Percentiles rank a stretch among this genome's conserved stretches.
Evolutionary conservation across 2,888 invertebrate species (phyloP).

Genomic region (Zaprionus bogoriensis): DNA sequence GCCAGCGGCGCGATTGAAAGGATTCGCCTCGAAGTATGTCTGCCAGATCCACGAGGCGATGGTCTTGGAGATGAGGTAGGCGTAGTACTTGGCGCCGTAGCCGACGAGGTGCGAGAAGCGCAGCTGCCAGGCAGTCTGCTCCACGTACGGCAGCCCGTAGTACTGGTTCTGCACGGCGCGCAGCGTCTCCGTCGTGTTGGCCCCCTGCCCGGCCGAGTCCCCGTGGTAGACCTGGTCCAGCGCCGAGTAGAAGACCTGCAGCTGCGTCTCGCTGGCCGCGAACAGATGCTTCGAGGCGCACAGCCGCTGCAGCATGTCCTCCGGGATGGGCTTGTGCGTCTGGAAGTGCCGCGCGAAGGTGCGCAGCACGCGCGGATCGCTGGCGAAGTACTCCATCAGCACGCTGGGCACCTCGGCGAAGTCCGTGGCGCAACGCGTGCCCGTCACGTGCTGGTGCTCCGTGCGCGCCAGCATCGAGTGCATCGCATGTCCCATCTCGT

Average conservation of each 20-base stretch:
- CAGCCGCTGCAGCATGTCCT: constrained; percentile 90
- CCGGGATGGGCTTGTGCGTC: constrained; percentile 92
- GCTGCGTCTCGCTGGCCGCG: constrained; percentile 93
- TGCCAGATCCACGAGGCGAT: constrained; percentile 97
- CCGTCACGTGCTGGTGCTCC: constrained; percentile 97
- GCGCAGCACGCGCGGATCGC: constrained; percentile 91
- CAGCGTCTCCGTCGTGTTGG: constrained; percentile 88
- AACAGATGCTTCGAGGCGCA: constrained; percentile 94
- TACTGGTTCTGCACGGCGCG: constrained; percentile 90
- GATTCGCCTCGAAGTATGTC: constrained; percentile 90
- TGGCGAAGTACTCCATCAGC: constrained; percentile 98
- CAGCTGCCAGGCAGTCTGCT: constrained; percentile 97
- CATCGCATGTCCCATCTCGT: constrained; percentile 99
- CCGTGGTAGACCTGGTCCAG: constrained; percentile 94
- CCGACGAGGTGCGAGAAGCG: constrained; percentile 98
- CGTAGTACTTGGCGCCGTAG: constrained; percentile 99
- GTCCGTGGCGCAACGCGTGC: constrained; percentile 98
- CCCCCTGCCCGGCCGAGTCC: constrained; percentile 76
- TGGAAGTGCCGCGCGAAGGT: constrained; percentile 95
- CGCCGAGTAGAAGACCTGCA: constrained; percentile 95
- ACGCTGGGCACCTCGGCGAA: constrained; percentile 99
- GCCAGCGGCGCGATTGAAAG: constrained; percentile 90
- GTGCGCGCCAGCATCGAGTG: constrained; percentile 99
- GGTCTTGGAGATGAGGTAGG: constrained; percentile 97
- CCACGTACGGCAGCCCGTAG: constrained; percentile 93